Evolutionary conservation across 2,113 vertebrate genomes (phyloP), one percentile per base, ranked within the genome.

Genomic region (Tautogolabrus adspersus): DNA sequence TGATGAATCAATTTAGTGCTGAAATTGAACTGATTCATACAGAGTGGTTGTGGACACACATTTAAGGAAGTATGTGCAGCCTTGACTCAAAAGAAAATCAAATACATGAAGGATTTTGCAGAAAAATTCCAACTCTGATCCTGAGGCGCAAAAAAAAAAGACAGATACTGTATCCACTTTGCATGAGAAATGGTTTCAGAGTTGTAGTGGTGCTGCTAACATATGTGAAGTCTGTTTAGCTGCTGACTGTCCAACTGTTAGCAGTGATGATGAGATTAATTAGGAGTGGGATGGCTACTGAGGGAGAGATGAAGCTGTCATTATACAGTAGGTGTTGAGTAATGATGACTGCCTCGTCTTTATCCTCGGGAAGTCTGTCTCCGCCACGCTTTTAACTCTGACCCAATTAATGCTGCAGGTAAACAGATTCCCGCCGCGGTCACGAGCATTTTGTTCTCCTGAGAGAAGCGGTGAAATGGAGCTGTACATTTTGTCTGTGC

Each of bases 371-470:
- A 52, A 87, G 77, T 66, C 76, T 5, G 64, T 66, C 75, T 82
- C 83, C 16, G 9, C 76, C 54, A 18, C 42, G 60, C 78, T 83
- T 86, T 89, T 91, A 92, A 91, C 91, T 87, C 78, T 83, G 87
- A 91, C 91, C 92, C 87, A 92, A 93, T 94, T 93, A 93, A 88
- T 91, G 79, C 85, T 82, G 72, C 88, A 91, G 89, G 89, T 92
- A 91, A 92, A 91, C 92, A 93, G 77, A 61, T 80, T 82, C 74
- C 80, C 64, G 84, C 85, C 8, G 75, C 38, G 82, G 84, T 87
- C 91, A 81, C 69, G 4, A 76, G 72, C 86, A 1, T n/a, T 13
- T 21, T 44, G 83, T 75, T 88, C 93, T 84, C 92, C 63, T 15
- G 92, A 91, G 94, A 90, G 62, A 52, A 13, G 40, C 49, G 21